Evolutionary conservation across 2,888 invertebrate genomes (phyloP).

Genomic region (Acronicta leporina): DNA sequence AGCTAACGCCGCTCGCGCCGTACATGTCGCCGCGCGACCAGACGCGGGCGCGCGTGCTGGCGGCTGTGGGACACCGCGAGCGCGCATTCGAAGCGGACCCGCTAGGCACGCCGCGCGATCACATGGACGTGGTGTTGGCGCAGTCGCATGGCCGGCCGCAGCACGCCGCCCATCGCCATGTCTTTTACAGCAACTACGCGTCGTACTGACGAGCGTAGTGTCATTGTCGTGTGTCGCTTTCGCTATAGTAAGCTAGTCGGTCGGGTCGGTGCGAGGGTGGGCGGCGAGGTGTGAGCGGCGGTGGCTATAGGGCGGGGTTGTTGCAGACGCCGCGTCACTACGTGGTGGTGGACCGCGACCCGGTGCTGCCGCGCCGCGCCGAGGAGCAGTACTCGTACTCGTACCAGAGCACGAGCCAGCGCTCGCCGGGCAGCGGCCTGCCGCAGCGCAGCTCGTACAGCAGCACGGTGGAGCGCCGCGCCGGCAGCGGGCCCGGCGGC

Average conservation of each 20-base stretch:
- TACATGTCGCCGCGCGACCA: constrained; percentile 92
- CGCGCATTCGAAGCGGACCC: constrained; percentile 89
- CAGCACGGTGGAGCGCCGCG: constrained; percentile 91
- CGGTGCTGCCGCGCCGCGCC: constrained; percentile 90
- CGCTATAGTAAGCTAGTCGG: constrained; percentile 74
- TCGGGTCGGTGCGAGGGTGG: constrained; percentile 76
- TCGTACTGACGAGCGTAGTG: constrained; percentile 75
- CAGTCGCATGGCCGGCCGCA: constrained; percentile 89
- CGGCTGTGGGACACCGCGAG: constrained; percentile 89
- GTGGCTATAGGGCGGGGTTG: constrained; percentile 83
- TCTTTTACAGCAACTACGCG: constrained; percentile 88
- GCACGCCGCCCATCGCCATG: constrained; percentile 84
- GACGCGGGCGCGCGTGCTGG: constrained; percentile 90
- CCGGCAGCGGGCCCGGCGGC: constrained; percentile 92
- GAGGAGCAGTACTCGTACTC: constrained; percentile 96
- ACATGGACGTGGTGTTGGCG: constrained; percentile 91
- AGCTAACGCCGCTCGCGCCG: constrained; percentile 90
- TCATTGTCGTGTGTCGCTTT: constrained; percentile 83
- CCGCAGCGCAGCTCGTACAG: constrained; percentile 92
- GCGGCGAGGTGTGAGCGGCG: constrained; percentile 72
- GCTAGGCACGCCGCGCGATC: constrained; percentile 89
- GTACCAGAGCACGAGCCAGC: constrained; percentile 91
- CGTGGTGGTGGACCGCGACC: constrained; percentile 95
- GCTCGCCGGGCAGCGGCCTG: constrained; percentile 79
- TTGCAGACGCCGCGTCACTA: constrained; percentile 96